Base-by-base conservation (phyloP, 1,140 invertebrate genomes). In the Ceratina calcarata region DNA sequence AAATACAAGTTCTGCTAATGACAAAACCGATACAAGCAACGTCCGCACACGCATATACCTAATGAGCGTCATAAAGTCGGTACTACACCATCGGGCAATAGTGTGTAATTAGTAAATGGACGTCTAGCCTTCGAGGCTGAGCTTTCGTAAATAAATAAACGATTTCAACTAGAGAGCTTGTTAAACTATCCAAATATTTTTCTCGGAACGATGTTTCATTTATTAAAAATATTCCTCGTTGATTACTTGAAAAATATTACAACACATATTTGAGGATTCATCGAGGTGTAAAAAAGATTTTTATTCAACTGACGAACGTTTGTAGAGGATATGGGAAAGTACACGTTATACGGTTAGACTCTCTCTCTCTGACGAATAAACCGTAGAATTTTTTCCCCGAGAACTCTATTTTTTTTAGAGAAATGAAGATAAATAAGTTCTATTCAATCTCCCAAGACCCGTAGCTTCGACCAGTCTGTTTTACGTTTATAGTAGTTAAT, bases 51-150 rank as follows among this genome's bases (percentile, higher is more conserved):
- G 16, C 77, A 13, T 49, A 65, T 51, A 18, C 51, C 61, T 79
- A 73, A 79, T 79, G 61, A 79, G 53, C 61, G 51, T 58, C 77
- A 73, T 79, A 73, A 79, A 65, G 69, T 79, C 61, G 20, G 10
- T 10, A 10, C 24, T 66, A 45, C 20, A 51, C 62, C 60, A 74
- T 74, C 78, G 37, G 51, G 71, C 62, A 61, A 60, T 74, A 74
- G 22, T 27, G n/a, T 65, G 60, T 74, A 79, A 79, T 79, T 79
- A 74, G 62, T 73, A 67, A 79, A 79, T 79, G 51, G 70, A 74
- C 24, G 61, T 15, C 51, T 64, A 24, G 24, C 37, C 45, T 16
- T n/a, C 51, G 37, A 69, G 58, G 60, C 65, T 61, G 51, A 57
- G 73, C 77, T 78, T 58, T 65, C 69, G 12, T 32, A 45, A 45